Evolutionary conservation across 2,113 vertebrate genomes (phyloP).

Genomic region (Cynopterus brachyotis): DNA sequence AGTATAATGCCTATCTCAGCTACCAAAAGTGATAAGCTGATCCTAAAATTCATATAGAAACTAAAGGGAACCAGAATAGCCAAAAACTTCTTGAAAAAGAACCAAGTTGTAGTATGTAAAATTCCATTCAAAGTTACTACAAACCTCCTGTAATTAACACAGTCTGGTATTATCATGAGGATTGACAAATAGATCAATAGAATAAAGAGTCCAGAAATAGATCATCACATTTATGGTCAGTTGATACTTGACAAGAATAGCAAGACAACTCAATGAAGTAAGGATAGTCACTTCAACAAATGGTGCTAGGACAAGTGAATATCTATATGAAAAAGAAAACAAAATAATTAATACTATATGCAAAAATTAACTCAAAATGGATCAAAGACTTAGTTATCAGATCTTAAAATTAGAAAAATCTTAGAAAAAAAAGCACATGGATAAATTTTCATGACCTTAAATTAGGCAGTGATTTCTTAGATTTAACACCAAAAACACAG

Average conservation of each 20-base stretch:
- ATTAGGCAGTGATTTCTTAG: no score
- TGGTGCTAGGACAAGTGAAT: not conserved
- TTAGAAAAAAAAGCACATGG: no score
- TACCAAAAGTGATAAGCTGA: not conserved
- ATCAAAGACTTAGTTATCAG: not conserved
- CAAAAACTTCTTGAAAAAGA: not conserved
- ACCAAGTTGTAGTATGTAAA: not conserved
- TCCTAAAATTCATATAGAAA: not conserved
- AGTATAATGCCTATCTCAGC: not conserved
- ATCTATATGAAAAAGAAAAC: not conserved
- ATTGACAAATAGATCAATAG: not conserved
- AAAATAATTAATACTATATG: not conserved
- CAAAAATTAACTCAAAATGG: not conserved
- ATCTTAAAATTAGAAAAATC: not conserved
- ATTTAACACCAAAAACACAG: no score
- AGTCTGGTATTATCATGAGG: not conserved
- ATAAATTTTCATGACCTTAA: no score
- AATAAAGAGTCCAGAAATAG: not conserved
- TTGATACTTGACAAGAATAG: not conserved
- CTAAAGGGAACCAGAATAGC: not conserved
- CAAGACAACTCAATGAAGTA: not conserved
- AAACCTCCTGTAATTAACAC: not conserved
- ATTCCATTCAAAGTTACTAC: not conserved
- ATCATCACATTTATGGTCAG: not conserved
- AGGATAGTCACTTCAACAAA: not conserved